Conservation (phyloP, 2,113 vertebrate species). For the Thalassoma bifasciatum region DNA sequence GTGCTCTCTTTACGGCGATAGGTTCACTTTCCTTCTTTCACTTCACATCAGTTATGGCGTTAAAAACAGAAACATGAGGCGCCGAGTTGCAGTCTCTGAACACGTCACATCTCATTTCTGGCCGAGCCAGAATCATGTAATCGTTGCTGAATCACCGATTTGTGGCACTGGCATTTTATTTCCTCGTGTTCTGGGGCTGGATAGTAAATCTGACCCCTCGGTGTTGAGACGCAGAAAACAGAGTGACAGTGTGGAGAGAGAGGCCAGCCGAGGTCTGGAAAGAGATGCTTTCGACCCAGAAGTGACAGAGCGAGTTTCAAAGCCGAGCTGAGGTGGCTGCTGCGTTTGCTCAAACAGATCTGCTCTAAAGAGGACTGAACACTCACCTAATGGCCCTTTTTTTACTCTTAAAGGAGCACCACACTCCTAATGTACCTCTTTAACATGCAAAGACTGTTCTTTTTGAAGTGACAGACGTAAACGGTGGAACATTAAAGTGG, state of each 20-base stretch:
- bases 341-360: too few relatives aligned
- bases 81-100: not conserved
- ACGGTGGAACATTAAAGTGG: too few relatives aligned
- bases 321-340: too few relatives aligned
- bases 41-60: not conserved
- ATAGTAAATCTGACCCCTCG: not conserved
- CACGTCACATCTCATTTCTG: not conserved
- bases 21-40: too few relatives aligned
- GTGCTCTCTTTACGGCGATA: not conserved
- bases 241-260: not conserved
- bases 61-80: conserved; percentile 9
- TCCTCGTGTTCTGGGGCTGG: not conserved
- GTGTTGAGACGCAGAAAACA: not conserved
- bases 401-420: too few relatives aligned
- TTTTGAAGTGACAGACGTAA: too few relatives aligned
- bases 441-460: too few relatives aligned
- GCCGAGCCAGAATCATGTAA: not conserved
- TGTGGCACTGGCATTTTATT: too few relatives aligned
- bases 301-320: not conserved
- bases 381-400: too few relatives aligned
- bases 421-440: too few relatives aligned
- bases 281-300: not conserved
- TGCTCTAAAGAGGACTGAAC: too few relatives aligned
- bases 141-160: not conserved
- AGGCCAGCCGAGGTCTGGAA: not conserved